Base-by-base conservation (phyloP, 2,797 vertebrate species). In the Pantherophis alleghaniensis region DNA sequence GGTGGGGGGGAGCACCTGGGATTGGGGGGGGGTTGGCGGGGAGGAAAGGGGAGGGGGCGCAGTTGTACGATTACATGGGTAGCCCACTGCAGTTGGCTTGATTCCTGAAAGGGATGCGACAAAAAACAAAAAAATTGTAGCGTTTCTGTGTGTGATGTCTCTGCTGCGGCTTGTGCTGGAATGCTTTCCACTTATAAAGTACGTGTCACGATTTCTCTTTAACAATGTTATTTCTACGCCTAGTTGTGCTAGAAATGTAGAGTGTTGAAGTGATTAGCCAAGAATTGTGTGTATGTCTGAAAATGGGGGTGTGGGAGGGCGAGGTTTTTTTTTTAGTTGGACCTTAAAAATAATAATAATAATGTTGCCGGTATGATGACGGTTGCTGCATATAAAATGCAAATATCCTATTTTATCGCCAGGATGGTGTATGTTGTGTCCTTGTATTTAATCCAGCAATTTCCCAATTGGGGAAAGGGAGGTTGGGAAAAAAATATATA, bases 231-330 rank as follows among this genome's bases (percentile, higher is more conserved):
- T 95, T 95, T 93, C 95, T 94, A 92, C 92, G 94, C 95, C 95
- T 97, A 96, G 95, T 95, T 95, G 94, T 97, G 94, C 96, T 97
- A 97, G 97, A 97, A 94, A 95, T 95, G 94, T 97, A 96, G 96
- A 89, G 93, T 97, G 95, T 95, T 51, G 95, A 96, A 86, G 95
- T 97, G 96, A 7, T 37, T 97, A 97, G 96, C 96, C 92, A 92
- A 96, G 96, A 96, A 66, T 28, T 66, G 61, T 66, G 61, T 66
- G 26, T 66, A 13, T 96, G 96, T 86, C 95, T 92, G 94, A 91
- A 95, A 92, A 94, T 14, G 2, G 13, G 2, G 22, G 57, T 0
- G 22, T 13, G 20, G 55, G 59, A 95, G 83, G 94, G 91, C 10
- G 88, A 93, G 92, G 96, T 94, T 26, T 26, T 22, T 53, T 53